Evolutionary conservation across 2,888 invertebrate genomes (phyloP).

Genomic region (Pycnomerus fuliginosus): DNA sequence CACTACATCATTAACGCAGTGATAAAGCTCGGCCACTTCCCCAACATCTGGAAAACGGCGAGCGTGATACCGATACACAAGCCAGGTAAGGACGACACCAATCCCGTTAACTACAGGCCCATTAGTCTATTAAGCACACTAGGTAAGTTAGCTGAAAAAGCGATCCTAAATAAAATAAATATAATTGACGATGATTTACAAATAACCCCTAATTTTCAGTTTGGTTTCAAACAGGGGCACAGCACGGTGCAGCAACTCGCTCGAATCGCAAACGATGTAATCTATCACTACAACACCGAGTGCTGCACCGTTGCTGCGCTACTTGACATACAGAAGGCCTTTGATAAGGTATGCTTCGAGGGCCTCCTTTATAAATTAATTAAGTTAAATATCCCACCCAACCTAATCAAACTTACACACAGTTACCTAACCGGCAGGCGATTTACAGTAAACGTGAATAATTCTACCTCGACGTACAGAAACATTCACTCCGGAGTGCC

Average conservation of each 20-base stretch:
- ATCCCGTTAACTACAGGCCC: conserved; percentile 23
- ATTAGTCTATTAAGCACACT: conserved; percentile 21
- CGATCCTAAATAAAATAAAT: conserved; percentile 7
- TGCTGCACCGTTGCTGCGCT: conserved; percentile 33
- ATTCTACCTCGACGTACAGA: conserved; percentile 6
- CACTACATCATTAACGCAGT: too few relatives aligned
- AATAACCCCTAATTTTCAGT: neutral
- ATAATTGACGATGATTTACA: neutral
- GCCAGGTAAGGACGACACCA: conserved; percentile 18
- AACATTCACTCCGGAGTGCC: conserved; percentile 26
- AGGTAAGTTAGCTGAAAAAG: conserved; percentile 29
- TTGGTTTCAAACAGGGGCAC: conserved; percentile 21
- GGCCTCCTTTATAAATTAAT: conserved; percentile 39
- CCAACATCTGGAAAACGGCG: conserved; percentile 3
- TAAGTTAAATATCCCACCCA: conserved; percentile 22
- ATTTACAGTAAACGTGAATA: conserved; percentile 27
- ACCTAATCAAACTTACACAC: conserved; percentile 27
- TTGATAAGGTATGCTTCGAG: conserved; percentile 40
- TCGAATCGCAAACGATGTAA: conserved; percentile 34
- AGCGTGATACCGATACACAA: conserved; percentile 4
- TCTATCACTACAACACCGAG: conserved; percentile 32
- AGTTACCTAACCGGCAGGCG: conserved; percentile 31
- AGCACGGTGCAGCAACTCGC: conserved; percentile 35
- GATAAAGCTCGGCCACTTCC: conserved; percentile 3
- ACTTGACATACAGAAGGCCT: conserved; percentile 43